These are phyloP conservation scores for Tolmerus cingulatus DNA, from an alignment of 2,888 invertebrate genomes.

Conservation along the genomic window DNA sequence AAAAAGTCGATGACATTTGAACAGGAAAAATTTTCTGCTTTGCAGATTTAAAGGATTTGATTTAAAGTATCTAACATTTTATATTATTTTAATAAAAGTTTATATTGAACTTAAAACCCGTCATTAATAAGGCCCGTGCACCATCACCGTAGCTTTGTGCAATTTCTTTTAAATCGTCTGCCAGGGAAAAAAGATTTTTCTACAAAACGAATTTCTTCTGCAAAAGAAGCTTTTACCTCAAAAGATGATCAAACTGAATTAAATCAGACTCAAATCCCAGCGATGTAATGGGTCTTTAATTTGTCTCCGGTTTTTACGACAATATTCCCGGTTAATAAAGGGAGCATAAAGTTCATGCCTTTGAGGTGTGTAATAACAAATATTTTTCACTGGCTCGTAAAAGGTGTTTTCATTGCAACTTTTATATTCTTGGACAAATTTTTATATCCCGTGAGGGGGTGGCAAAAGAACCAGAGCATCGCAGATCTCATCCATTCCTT, in stretches of 20 bases:
- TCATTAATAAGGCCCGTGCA: background rate
- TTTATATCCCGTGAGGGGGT: background rate
- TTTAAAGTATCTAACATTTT: background rate
- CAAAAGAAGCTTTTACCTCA: background rate
- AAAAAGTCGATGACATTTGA: background rate
- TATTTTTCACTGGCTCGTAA: conserved; percentile 26
- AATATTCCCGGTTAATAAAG: conserved; percentile 13
- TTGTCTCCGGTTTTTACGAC: background rate
- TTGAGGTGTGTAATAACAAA: conserved; percentile 28
- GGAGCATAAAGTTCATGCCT: conserved; percentile 11
- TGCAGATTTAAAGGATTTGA: background rate
- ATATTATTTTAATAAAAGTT: background rate
- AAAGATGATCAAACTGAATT: background rate
- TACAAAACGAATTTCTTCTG: background rate
- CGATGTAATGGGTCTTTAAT: conserved; percentile 6
- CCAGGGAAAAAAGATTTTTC: background rate
- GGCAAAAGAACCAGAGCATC: background rate
- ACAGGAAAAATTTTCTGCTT: background rate
- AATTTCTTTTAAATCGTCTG: background rate
- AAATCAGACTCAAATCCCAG: background rate
- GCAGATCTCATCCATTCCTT: conserved; percentile 10
- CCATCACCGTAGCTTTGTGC: background rate
- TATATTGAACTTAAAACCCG: background rate
- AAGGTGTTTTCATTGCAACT: conserved; percentile 37
- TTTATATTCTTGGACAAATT: conserved; percentile 30